A percentile compares a stretch with the other conserved stretches of the same genome.
phyloP scores from a whole-genome alignment of 1,140 invertebrate genomes.

The Acromyrmex heyeri region DNA sequence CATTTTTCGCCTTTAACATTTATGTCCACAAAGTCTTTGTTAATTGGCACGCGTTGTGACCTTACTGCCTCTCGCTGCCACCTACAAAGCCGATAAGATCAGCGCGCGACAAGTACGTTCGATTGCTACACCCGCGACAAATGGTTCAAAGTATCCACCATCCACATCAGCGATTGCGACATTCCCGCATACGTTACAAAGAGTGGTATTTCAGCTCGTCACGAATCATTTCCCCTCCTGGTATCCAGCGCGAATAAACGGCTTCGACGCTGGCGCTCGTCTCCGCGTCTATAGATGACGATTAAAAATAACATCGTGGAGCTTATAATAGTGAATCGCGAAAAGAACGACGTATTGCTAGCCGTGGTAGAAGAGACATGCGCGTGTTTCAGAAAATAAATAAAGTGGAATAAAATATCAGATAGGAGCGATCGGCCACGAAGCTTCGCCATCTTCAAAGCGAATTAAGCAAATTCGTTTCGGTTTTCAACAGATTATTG shows the following conservation, averaged over 20 bases:
- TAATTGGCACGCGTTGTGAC: slow-evolving; percentile 48
- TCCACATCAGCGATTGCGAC: slow-evolving; percentile 33
- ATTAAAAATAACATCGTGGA: slow-evolving; percentile 43
- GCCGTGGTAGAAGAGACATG: background rate
- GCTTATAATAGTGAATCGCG: slow-evolving; percentile 41
- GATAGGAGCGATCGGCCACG: background rate
- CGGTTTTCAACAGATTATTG: slow-evolving; percentile 25
- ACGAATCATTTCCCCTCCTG: slow-evolving; percentile 51
- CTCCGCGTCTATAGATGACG: slow-evolving; percentile 15
- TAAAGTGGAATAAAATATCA: background rate
- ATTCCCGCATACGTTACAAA: slow-evolving; percentile 51
- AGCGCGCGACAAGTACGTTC: slow-evolving; percentile 42
- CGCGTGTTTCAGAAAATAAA: background rate
- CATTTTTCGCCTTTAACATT: slow-evolving; percentile 24
- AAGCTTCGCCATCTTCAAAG: background rate
- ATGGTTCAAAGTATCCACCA: slow-evolving; percentile 30
- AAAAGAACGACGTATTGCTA: background rate
- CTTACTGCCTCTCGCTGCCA: slow-evolving; percentile 23
- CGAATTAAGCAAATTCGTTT: background rate
- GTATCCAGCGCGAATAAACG: slow-evolving; percentile 20
- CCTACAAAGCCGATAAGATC: slow-evolving; percentile 53
- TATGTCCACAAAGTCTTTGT: slow-evolving; percentile 33
- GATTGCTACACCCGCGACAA: slow-evolving; percentile 40
- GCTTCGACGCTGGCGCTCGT: slow-evolving; percentile 1
- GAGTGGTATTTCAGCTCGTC: slow-evolving; percentile 35